These are phyloP conservation scores for Eupleurogrammus muticus DNA, from an alignment of 2,797 vertebrate species.

Conservation along the genomic window DNA sequence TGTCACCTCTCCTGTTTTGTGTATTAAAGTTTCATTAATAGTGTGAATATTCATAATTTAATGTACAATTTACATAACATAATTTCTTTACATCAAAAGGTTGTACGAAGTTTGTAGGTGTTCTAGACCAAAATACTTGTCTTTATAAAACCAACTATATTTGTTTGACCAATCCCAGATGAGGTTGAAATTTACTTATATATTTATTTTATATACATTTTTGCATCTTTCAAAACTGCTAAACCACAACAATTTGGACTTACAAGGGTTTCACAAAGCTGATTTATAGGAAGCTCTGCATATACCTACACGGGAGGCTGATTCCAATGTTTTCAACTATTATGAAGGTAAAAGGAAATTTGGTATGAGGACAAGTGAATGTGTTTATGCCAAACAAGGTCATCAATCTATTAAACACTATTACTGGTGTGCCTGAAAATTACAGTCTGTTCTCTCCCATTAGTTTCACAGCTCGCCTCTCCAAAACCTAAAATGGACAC, in stretches of 20 bases:
- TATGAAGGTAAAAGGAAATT: neutral
- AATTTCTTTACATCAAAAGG: too few relatives aligned
- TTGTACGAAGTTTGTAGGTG: too few relatives aligned
- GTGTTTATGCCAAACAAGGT: neutral
- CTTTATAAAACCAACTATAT: neutral
- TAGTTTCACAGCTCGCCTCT: constrained; percentile 28
- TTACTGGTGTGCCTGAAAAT: neutral
- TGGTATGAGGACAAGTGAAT: neutral
- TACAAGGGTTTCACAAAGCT: neutral
- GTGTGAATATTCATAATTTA: too few relatives aligned
- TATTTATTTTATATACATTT: too few relatives aligned
- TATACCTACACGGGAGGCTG: neutral
- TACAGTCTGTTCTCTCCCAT: neutral
- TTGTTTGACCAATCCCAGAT: neutral
- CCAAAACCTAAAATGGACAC: constrained; percentile 40
- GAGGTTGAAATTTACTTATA: neutral
- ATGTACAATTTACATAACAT: too few relatives aligned
- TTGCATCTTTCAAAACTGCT: neutral
- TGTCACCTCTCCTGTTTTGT: too few relatives aligned
- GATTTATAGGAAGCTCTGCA: neutral
- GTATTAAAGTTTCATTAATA: too few relatives aligned
- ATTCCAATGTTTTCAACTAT: neutral
- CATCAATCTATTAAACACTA: neutral
- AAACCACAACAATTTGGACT: neutral
- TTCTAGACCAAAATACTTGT: too few relatives aligned